Percentiles rank a stretch among this genome's conserved stretches.
Conservation (phyloP, 2,797 vertebrate genomes). For the Alca torda region DNA sequence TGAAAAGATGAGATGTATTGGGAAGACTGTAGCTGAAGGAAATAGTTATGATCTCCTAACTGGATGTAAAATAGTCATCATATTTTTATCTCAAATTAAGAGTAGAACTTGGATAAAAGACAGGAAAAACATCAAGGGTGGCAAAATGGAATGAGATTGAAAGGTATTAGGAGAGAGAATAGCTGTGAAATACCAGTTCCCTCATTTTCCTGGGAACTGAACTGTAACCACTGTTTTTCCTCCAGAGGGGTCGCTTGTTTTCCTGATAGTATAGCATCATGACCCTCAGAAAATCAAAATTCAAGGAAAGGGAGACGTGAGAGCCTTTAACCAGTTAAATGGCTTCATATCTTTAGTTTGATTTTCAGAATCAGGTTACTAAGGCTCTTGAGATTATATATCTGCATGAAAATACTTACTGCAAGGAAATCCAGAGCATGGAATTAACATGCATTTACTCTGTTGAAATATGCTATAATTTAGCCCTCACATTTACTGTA, state of each 20-base stretch:
- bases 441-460: background rate
- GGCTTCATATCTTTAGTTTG: background rate
- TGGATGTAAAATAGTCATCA: background rate
- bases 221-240: background rate
- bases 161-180: background rate
- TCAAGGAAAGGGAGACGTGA: background rate
- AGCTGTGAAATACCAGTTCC: background rate
- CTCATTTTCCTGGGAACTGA: background rate
- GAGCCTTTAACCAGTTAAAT: background rate
- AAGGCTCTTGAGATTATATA: background rate
- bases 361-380: background rate
- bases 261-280: background rate
- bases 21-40: background rate
- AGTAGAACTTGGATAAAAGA: background rate
- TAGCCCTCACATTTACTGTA: background rate
- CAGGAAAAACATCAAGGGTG: background rate
- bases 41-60: background rate
- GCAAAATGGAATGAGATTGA: background rate
- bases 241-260: background rate
- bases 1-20: background rate
- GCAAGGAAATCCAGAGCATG: background rate
- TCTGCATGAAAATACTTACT: background rate
- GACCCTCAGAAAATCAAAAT: background rate
- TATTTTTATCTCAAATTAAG: background rate
- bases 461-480: background rate